These are phyloP conservation scores for Drosophila lacertosa DNA, from an alignment of 1,140 invertebrate species.

Conservation along the genomic window DNA sequence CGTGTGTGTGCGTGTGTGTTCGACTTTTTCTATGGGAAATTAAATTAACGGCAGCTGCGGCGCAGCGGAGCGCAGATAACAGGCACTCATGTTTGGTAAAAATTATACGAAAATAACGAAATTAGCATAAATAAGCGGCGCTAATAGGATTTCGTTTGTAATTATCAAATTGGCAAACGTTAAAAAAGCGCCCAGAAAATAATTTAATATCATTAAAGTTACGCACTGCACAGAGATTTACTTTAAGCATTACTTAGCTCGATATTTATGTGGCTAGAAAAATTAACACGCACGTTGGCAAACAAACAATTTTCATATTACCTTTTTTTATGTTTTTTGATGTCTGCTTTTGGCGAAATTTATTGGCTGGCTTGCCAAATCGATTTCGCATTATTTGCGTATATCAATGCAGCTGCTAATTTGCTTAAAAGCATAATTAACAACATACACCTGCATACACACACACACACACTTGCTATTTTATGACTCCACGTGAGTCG, in stretches of 20 bases:
- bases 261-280: slow-evolving; percentile 8
- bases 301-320: slow-evolving; percentile 7
- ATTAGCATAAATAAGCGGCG: slow-evolving; percentile 73
- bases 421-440: slow-evolving; percentile 82
- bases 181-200: slow-evolving; percentile 28
- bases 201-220: slow-evolving; percentile 49
- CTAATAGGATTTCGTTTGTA: slow-evolving; percentile 79
- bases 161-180: slow-evolving; percentile 71
- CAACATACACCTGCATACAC: slow-evolving; percentile 25
- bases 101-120: slow-evolving; percentile 71
- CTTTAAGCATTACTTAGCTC: slow-evolving; percentile 37
- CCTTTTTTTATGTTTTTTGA: slow-evolving; percentile 41
- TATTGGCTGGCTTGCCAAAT: slow-evolving; percentile 65
- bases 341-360: slow-evolving; percentile 53
- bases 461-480: slow-evolving; percentile 32
- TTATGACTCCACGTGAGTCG: slow-evolving; percentile 66
- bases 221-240: slow-evolving; percentile 8
- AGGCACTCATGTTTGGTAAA: slow-evolving; percentile 70
- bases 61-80: slow-evolving; percentile 48
- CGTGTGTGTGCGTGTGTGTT: slow-evolving; percentile 40
- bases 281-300: slow-evolving; percentile 42
- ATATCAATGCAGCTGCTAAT: slow-evolving; percentile 74
- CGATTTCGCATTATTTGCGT: slow-evolving; percentile 72
- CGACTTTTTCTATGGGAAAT: slow-evolving; percentile 51
- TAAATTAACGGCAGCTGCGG: slow-evolving; percentile 70